phyloP scores from a whole-genome alignment of 1,140 invertebrate genomes.

The Drosophila sturtevanti region DNA sequence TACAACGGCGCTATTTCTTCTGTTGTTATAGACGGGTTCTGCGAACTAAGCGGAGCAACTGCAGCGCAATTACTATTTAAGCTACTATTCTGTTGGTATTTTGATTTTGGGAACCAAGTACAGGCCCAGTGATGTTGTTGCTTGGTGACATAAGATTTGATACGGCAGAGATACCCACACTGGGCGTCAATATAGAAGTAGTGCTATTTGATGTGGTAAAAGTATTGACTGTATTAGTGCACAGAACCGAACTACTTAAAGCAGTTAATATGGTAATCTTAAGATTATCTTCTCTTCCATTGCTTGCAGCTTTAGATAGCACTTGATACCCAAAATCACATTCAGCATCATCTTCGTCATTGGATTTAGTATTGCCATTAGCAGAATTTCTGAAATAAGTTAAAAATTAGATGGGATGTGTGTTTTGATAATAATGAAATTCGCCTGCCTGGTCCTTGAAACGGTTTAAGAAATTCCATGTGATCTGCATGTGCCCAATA shows the following conservation, averaged over 20 bases:
- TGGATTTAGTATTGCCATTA: conserved; percentile 67
- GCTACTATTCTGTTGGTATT: conserved; percentile 61
- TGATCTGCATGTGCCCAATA: conserved; percentile 82
- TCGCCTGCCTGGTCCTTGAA: conserved; percentile 78
- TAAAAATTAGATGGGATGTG: neutral
- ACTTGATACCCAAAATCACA: conserved; percentile 81
- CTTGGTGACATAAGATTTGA: conserved; percentile 61
- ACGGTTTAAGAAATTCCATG: conserved; percentile 80
- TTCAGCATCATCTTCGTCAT: conserved; percentile 77
- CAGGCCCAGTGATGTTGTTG: conserved; percentile 29
- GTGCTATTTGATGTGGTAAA: conserved; percentile 52
- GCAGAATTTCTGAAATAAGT: conserved; percentile 48
- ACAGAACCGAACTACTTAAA: conserved; percentile 35
- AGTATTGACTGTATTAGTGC: conserved; percentile 55
- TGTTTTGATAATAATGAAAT: neutral
- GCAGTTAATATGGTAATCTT: conserved; percentile 66
- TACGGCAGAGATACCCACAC: conserved; percentile 45
- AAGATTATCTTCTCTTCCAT: conserved; percentile 65
- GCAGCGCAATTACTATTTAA: conserved; percentile 68
- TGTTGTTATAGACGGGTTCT: conserved; percentile 45
- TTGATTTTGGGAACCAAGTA: conserved; percentile 22
- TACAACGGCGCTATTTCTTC: conserved; percentile 43
- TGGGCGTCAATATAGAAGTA: conserved; percentile 51
- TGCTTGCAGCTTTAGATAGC: conserved; percentile 68
- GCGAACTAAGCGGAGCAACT: conserved; percentile 56